Evolutionary conservation across 2,888 invertebrate species (phyloP), one percentile per base, ranked within the genome.

Genomic region (Apamea crenata): DNA sequence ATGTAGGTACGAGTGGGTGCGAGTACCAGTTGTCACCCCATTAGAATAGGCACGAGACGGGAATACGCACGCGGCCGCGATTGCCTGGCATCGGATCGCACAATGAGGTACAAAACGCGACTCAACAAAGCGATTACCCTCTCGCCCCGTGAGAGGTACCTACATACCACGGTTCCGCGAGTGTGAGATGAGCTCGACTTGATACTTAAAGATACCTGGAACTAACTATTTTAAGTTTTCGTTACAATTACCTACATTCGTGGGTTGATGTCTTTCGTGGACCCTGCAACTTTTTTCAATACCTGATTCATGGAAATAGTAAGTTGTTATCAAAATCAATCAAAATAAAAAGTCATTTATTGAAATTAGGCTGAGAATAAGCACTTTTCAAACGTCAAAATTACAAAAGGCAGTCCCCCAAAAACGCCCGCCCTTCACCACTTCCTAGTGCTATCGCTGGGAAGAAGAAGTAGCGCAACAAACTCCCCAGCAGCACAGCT

Each of bases 81-180:
- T 94, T 94, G 94, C 94, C 93, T 93, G 91, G 91, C 91, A 87
- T 91, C 90, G 89, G 87, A 90, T 92, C 91, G 88, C 91, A 95
- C 95, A 95, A 95, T 95, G 93, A 92, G 91, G 93, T 92, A 94
- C 94, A 95, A 94, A 94, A 95, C 94, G 92, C 93, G 92, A 91
- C 94, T 94, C 95, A 95, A 95, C 94, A 95, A 92, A 94, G 93
- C 95, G 95, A 96, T 96, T 96, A 96, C 96, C 96, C 95, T 95
- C 94, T 94, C 92, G 92, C 92, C 90, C 89, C 83, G 89, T 91
- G 92, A 91, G 93, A 93, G 91, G 90, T 91, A 90, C 47, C 47
- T 47, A 47, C 91, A 91, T 93, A 88, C 92, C 91, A 88, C 85
- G 89, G 84, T 91, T 90, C 85, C 88, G 90, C 90, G 92, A 82